Conservation (phyloP, 2,888 invertebrate species). For the Tortricodes alternella region DNA sequence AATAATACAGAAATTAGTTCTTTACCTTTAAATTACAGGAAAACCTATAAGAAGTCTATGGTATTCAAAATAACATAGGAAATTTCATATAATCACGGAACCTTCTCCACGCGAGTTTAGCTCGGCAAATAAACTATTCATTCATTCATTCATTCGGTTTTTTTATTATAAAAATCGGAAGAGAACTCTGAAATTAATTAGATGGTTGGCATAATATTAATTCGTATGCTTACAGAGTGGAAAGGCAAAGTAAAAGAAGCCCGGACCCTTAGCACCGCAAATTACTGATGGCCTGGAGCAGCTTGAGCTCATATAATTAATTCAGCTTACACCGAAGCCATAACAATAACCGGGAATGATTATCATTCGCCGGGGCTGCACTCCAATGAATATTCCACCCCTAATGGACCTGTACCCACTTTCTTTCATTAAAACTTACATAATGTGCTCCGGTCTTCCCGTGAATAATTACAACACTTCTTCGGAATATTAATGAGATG, state of each 20-base stretch:
- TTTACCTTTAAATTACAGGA: too few relatives aligned
- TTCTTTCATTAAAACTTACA: conserved; percentile 67
- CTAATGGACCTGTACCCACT: conserved; percentile 55
- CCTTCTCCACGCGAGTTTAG: too few relatives aligned
- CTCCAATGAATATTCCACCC: conserved; percentile 61
- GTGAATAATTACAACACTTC: conserved; percentile 58
- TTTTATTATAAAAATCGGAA: too few relatives aligned
- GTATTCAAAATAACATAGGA: too few relatives aligned
- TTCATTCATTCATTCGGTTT: too few relatives aligned
- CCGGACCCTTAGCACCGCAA: conserved; percentile 9
- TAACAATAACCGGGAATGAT: conserved; percentile 64
- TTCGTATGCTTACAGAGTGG: conserved; percentile 9
- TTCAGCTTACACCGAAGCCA: conserved; percentile 55
- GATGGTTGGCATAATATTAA: neutral
- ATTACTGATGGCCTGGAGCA: conserved; percentile 40
- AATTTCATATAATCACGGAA: too few relatives aligned
- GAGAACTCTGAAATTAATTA: neutral
- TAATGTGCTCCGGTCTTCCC: conserved; percentile 50
- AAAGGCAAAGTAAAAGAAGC: conserved; percentile 15
- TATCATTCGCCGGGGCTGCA: conserved; percentile 49
- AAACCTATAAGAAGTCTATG: too few relatives aligned
- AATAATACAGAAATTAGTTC: too few relatives aligned
- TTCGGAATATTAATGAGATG: conserved; percentile 44
- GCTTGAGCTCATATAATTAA: conserved; percentile 58
- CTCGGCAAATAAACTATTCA: too few relatives aligned